Evolutionary conservation across 1,140 invertebrate genomes (phyloP), one percentile per base, ranked within the genome.

Genomic region (Drosophila punjabiensis): DNA sequence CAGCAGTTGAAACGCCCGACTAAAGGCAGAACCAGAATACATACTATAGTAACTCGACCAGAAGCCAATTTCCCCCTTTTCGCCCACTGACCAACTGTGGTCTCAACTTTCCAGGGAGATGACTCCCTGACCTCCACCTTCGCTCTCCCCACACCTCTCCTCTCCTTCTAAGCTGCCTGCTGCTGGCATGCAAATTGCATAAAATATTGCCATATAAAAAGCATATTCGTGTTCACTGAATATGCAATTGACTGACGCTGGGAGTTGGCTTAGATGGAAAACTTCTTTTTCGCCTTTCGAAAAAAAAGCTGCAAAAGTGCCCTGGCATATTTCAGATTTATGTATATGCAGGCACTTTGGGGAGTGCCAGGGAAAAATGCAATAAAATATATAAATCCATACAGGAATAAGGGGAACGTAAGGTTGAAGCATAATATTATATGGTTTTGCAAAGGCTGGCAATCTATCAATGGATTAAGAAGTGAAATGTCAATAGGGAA

Each of bases 191-290:
- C 79, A 87, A 87, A 87, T 87, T 88, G 85, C 85, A 88, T 90
- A 89, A 89, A 88, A 90, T 89, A 88, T 88, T 73, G 74, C 85
- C 75, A 83, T 74, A 90, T 89, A 88, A 89, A 76, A 79, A 88
- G 81, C 85, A 82, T 81, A 90, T 85, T 90, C 81, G 78, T 85
- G 85, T 88, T 88, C 85, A 85, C 86, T 89, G 85, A 85, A 89
- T 88, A 76, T 85, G 78, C 79, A 80, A 89, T 87, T 83, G 86
- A 78, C 50, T 73, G 76, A 56, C 48, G 50, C 53, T 41, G 60
- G 41, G 35, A 65, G 53, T 65, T 74, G 52, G 67, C 52, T 73
- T 55, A 68, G 63, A 35, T 45, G 67, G 30, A 55, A 53, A 68
- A 33, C 65, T 77, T 20, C 20, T 76, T 39, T 30, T 58, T 33